Base-by-base conservation (phyloP, 2,888 invertebrate species). In the Euplexia lucipara region DNA sequence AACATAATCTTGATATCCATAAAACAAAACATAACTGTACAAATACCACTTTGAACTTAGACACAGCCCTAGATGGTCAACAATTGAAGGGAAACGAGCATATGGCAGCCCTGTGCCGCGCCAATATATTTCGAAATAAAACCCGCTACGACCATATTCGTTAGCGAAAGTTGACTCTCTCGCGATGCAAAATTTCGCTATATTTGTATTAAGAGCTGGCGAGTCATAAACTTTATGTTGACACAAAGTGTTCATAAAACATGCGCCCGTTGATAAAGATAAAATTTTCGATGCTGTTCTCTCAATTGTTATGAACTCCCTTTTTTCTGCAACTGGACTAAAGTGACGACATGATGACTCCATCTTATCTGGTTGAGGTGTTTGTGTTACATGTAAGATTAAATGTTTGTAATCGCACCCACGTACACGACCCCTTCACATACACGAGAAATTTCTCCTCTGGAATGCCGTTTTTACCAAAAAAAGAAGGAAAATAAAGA, bases 151-250 rank as follows among this genome's bases (percentile, higher is more conserved):
- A 70, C 93, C 92, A 89, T 93, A 91, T 92, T 87, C 75, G 92
- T 86, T 78, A 81, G 91, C 89, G 93, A 94, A 94, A 93, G 93
- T 92, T 88, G 91, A 80, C 82, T 86, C 80, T 84, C 70, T 70
- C 79, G 70, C 85, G 84, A 86, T 79, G 87, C 84, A 82, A 89
- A 88, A 88, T 88, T 90, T 88, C 89, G 87, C 88, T 91, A 82
- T 88, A 91, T 88, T 88, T 87, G 87, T 88, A 86, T 87, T 86
- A 83, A 86, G 82, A 78, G 75, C 79, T 70, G 78, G 67, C 83
- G 67, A 83, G 83, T 87, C 88, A 87, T 91, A 91, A 90, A 90
- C 80, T 81, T 76, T 70, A 79, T 79, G 83, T 87, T 78, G 87
- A 83, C 84, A 75, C 68, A 72, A 76, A 75, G 69, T 81, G 66